Evolutionary conservation across 2,888 invertebrate species (phyloP), one percentile per base, ranked within the genome.

Genomic region (Perizoma flavofasciatum): DNA sequence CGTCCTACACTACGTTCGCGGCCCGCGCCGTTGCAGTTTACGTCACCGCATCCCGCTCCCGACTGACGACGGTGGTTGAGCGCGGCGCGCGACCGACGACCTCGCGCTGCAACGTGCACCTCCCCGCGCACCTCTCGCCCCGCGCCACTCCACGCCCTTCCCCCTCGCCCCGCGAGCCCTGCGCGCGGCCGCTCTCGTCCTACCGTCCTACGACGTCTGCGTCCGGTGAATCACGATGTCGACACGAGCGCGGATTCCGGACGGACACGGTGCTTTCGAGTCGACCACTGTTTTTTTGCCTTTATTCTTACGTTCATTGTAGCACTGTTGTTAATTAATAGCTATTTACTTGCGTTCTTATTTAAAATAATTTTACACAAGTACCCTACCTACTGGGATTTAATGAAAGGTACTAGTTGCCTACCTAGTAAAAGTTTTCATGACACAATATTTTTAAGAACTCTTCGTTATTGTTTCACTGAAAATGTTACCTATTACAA

Each of bases 1-100:
- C 89, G 92, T 88, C 85, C 91, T 88, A 90, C 90, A 90, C 89
- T 91, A 91, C 87, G 86, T 81, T 86, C 72, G 83, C 88, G 90
- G 91, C 89, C 85, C 84, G 80, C 85, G 90, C 90, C 91, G 88
- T 83, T 92, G 92, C 92, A 91, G 87, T 86, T 86, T 89, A 90
- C 92, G 91, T 90, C 92, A 91, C 92, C 91, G 91, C 91, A 92
- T 92, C 91, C 91, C 91, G 91, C 89, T 91, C 90, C 90, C 88
- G 89, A 91, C 91, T 92, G 89, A 81, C 88, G 67, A 76, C 22
- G 22, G 22, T 22, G 3, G 22, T 22, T 74, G 62, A 47, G 69
- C 81, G 80, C 77, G 75, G 68, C 78, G 86, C 83, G 83, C 88
- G 89, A 89, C 81, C 89, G 90, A 89, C 90, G 90, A 89, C 89